Evolutionary conservation across 2,113 vertebrate genomes (phyloP).

Genomic region (Thymallus thymallus): DNA sequence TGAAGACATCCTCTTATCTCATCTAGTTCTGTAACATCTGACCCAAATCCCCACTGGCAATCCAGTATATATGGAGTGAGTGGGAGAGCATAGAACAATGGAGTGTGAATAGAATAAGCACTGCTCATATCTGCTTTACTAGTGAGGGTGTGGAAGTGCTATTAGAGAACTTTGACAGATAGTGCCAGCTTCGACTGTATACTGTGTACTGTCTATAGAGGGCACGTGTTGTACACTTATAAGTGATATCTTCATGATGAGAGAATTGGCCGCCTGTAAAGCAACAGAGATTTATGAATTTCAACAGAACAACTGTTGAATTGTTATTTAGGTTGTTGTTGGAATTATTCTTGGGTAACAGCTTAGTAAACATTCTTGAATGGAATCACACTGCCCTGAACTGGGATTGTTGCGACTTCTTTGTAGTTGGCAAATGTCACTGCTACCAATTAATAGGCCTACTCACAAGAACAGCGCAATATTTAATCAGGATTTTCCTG

Average conservation of each 20-base stretch:
- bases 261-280: conserved; percentile 32
- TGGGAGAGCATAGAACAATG: not conserved
- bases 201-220: not conserved
- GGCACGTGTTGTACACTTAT: not conserved
- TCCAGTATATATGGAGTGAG: not conserved
- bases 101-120: not conserved
- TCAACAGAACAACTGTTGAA: conserved; percentile 66
- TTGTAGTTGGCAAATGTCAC: conserved; percentile 40
- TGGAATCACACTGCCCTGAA: conserved; percentile 46
- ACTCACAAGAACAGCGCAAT: conserved; percentile 43
- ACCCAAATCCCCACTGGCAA: not conserved
- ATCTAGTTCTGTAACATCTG: conserved; percentile 12
- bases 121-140: not conserved
- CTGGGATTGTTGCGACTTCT: conserved; percentile 33
- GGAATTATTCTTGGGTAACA: conserved; percentile 62
- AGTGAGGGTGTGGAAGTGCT: not conserved
- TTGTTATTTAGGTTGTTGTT: conserved; percentile 67
- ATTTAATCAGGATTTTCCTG: conserved; percentile 61
- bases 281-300: conserved; percentile 57
- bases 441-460: conserved; percentile 53
- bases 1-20: conserved; percentile 13
- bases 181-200: not conserved
- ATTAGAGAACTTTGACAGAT: not conserved
- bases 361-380: conserved; percentile 70
- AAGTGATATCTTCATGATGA: conserved; percentile 2